These are phyloP conservation scores for Parnassius apollo DNA, from an alignment of 2,888 invertebrate genomes.

Conservation along the genomic window DNA sequence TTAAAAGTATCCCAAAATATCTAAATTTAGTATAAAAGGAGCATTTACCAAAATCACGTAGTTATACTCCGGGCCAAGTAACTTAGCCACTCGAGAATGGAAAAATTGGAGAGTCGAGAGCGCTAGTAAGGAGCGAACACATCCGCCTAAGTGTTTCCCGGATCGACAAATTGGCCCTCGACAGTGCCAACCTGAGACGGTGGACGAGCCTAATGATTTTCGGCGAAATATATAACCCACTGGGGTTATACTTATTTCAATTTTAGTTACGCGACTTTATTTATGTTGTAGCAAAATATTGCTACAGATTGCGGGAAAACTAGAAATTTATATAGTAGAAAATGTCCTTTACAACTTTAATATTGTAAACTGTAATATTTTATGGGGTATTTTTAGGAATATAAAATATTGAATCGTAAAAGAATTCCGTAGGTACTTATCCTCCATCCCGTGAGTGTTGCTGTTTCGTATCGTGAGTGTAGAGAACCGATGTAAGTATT, in stretches of 20 bases:
- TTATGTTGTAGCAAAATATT: not conserved
- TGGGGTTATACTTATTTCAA: not conserved
- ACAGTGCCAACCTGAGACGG: conserved; percentile 28
- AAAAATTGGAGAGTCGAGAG: conserved; percentile 61
- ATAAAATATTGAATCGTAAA: no score
- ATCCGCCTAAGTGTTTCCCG: conserved; percentile 62
- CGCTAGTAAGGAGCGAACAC: conserved; percentile 59
- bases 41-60: conserved; percentile 18
- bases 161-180: conserved; percentile 68
- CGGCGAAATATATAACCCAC: not conserved
- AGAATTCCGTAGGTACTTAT: no score
- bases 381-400: no score
- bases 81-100: conserved; percentile 47
- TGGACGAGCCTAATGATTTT: conserved; percentile 28
- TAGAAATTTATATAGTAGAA: no score
- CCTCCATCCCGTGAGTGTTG: no score
- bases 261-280: conserved; percentile 1
- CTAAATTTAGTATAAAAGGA: conserved; percentile 3
- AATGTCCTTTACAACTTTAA: no score
- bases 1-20: conserved; percentile 1
- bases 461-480: no score
- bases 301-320: no score
- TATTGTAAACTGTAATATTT: no score
- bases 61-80: conserved; percentile 37
- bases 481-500: no score